Conservation (phyloP, 2,888 invertebrate species). For the Torymus aiolomorphi region DNA sequence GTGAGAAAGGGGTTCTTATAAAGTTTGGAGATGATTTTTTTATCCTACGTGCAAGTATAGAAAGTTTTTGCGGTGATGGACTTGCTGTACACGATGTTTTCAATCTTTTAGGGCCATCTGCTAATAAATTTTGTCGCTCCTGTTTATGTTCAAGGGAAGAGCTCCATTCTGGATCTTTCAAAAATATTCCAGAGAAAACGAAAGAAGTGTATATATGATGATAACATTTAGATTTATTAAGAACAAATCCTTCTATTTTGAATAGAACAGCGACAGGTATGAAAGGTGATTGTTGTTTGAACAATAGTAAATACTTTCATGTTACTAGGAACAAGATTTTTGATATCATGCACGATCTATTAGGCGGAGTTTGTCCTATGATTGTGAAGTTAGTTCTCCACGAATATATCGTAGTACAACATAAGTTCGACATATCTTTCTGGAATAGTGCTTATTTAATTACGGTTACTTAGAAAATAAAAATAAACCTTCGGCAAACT, state of each 20-base stretch:
- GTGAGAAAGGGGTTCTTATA: conserved; percentile 55
- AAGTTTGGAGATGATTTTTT: conserved; percentile 39
- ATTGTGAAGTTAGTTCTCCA: background rate
- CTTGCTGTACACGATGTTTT: conserved; percentile 57
- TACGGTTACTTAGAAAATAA: conserved; percentile 1
- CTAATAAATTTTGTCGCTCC: conserved; percentile 16
- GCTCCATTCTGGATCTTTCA: conserved; percentile 47
- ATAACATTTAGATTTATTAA: conserved; percentile 38
- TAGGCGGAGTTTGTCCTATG: background rate
- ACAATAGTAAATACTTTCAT: background rate
- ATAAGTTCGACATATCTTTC: background rate
- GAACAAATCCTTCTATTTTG: conserved; percentile 14
- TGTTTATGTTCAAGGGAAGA: conserved; percentile 50
- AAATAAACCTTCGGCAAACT: conserved; percentile 11
- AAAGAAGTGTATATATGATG: conserved; percentile 30
- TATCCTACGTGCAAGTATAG: conserved; percentile 50
- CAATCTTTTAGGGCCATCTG: conserved; percentile 54
- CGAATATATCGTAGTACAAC: background rate
- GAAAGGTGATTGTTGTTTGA: background rate
- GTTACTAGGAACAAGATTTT: conserved; percentile 1
- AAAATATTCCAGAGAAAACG: conserved; percentile 36
- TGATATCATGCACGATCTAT: conserved; percentile 14
- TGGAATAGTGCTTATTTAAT: background rate
- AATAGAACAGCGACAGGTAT: conserved; percentile 44
- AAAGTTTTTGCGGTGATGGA: conserved; percentile 56